A percentile compares a stretch with the other conserved stretches of the same genome.
phyloP scores from a whole-genome alignment of 2,113 vertebrate genomes.

The Turdus rufiventris region DNA sequence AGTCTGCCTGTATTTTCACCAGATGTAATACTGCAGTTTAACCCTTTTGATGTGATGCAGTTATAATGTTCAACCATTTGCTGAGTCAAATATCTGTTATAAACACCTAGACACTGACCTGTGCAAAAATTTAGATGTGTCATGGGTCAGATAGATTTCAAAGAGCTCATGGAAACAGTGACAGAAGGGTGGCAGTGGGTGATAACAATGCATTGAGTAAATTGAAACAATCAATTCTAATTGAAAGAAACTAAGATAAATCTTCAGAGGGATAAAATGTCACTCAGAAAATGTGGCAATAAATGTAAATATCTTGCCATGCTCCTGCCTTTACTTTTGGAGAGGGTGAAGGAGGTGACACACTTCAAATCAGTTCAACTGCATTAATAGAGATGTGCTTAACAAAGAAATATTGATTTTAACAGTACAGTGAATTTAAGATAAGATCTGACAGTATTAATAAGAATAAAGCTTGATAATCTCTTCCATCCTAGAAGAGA shows the following conservation, averaged over 20 bases:
- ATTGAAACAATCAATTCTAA: constrained; percentile 3
- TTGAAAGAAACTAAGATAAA: not conserved
- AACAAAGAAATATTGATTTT: constrained; percentile 32
- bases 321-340: not conserved
- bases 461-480: not conserved
- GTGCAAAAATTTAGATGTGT: not conserved
- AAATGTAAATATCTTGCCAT: not conserved
- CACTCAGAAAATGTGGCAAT: not conserved
- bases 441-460: not conserved
- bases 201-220: not conserved
- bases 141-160: not conserved
- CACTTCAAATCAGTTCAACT: not conserved
- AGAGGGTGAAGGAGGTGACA: not conserved
- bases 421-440: not conserved
- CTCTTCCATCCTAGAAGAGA: not conserved
- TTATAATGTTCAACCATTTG: not conserved
- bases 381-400: not conserved
- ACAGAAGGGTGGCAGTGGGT: not conserved
- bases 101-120: not conserved
- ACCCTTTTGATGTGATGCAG: not conserved
- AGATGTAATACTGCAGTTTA: not conserved
- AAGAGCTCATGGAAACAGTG: not conserved
- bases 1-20: not conserved
- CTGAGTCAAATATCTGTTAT: not conserved
- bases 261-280: not conserved